Percentiles rank a stretch among this genome's conserved stretches.
These are phyloP conservation scores for Meleagris gallopavo DNA, from an alignment of 2,113 vertebrate genomes.

Conservation along the genomic window DNA sequence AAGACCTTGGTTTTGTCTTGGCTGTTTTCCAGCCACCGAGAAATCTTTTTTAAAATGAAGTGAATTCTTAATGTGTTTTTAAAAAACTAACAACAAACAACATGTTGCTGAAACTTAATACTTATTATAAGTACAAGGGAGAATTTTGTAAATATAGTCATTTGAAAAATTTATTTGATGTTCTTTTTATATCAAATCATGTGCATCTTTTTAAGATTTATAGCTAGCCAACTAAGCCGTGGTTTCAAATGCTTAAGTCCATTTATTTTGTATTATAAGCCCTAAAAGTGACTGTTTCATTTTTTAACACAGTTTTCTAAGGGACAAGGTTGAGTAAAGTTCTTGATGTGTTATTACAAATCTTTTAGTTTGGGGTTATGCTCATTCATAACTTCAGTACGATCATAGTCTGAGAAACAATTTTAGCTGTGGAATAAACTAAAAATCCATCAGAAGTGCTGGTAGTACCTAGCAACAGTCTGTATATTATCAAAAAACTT, in stretches of 20 bases:
- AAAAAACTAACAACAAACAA: background rate
- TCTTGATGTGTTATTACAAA: background rate
- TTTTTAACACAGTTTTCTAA: background rate
- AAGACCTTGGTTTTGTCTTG: background rate
- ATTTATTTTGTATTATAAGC: background rate
- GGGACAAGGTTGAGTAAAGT: background rate
- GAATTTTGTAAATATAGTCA: background rate
- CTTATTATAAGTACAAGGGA: background rate
- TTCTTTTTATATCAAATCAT: background rate
- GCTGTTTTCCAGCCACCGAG: background rate
- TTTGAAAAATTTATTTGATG: background rate
- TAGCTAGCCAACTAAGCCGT: background rate
- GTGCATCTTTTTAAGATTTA: background rate
- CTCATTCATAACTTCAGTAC: background rate
- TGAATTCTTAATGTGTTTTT: background rate
- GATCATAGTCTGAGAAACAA: background rate
- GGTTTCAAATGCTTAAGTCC: background rate
- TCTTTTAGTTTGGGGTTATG: background rate
- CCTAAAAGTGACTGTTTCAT: background rate
- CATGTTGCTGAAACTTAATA: background rate
- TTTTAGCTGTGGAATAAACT: background rate
- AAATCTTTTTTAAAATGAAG: background rate
- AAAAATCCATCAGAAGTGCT: background rate
- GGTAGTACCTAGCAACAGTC: background rate
- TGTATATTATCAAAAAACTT: background rate